Percentiles rank a stretch among this genome's conserved stretches.
phyloP scores from a whole-genome alignment of 2,113 vertebrate genomes.

The Mirza zaza region DNA sequence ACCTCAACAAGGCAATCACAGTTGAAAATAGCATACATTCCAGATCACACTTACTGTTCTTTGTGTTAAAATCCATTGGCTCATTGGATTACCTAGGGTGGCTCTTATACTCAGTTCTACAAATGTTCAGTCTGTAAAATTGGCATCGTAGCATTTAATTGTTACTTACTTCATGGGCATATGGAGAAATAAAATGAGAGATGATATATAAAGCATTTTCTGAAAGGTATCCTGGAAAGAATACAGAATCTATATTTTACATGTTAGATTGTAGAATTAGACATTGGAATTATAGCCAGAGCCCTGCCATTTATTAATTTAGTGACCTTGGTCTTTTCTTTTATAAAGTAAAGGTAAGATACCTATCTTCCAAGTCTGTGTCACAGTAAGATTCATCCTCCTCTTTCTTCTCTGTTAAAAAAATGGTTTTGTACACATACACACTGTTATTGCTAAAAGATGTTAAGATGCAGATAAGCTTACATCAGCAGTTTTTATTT shows the following conservation, averaged over 20 bases:
- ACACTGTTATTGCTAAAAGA: neutral
- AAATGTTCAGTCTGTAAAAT: neutral
- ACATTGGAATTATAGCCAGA: neutral
- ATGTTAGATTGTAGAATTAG: neutral
- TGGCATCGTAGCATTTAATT: neutral
- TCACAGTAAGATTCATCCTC: conserved; percentile 31
- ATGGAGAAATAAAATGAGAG: conserved; percentile 20
- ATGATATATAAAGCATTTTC: conserved; percentile 5
- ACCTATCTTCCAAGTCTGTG: neutral
- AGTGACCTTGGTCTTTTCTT: conserved; percentile 32
- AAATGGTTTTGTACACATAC: neutral
- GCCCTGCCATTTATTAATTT: neutral
- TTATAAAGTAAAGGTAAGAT: neutral
- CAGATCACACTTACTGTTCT: neutral
- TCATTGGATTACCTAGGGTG: neutral
- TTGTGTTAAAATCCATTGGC: neutral
- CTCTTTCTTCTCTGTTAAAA: conserved; percentile 1
- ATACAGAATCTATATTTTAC: neutral
- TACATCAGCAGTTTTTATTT: conserved; percentile 72
- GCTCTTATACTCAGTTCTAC: neutral
- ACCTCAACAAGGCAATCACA: neutral
- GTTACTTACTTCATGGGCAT: neutral
- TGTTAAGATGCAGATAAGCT: conserved; percentile 45
- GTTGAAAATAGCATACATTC: neutral
- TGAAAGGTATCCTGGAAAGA: neutral